phyloP scores from a whole-genome alignment of 2,888 invertebrate species.

The Plebejus argus region DNA sequence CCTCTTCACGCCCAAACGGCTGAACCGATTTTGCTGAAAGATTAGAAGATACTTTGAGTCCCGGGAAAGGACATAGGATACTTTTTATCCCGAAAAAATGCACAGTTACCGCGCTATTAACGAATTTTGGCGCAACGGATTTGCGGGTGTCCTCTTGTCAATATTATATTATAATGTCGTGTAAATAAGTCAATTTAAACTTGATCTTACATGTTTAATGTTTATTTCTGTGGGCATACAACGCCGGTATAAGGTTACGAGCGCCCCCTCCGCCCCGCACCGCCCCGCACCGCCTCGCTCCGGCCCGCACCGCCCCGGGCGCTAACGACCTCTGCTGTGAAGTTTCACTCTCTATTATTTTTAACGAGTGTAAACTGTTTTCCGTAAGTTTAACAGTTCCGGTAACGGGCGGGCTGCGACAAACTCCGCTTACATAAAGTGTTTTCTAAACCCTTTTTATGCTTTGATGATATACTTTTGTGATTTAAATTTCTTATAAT shows the following conservation, averaged over 20 bases:
- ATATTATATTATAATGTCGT: too few species aligned
- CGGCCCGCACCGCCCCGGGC: background rate
- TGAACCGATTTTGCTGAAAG: too few species aligned
- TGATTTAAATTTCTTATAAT: too few species aligned
- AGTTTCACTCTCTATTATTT: conserved; percentile 18
- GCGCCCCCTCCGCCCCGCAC: background rate
- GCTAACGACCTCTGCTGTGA: conserved; percentile 18
- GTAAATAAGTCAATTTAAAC: background rate
- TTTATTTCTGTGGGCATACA: background rate
- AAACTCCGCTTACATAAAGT: background rate
- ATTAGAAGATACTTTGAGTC: too few species aligned
- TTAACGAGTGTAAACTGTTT: conserved; percentile 24
- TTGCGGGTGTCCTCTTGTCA: too few species aligned
- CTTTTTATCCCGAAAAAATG: too few species aligned
- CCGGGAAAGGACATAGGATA: too few species aligned
- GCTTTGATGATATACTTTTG: too few species aligned
- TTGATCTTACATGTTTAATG: background rate
- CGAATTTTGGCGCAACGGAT: too few species aligned
- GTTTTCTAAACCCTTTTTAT: too few species aligned
- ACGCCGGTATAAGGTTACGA: background rate
- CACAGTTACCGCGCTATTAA: too few species aligned
- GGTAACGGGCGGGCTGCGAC: background rate
- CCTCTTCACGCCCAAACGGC: too few species aligned
- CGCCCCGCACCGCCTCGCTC: background rate
- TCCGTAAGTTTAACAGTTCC: background rate